Evolutionary conservation across 2,113 vertebrate species (phyloP).

Genomic region (Zingel zingel): DNA sequence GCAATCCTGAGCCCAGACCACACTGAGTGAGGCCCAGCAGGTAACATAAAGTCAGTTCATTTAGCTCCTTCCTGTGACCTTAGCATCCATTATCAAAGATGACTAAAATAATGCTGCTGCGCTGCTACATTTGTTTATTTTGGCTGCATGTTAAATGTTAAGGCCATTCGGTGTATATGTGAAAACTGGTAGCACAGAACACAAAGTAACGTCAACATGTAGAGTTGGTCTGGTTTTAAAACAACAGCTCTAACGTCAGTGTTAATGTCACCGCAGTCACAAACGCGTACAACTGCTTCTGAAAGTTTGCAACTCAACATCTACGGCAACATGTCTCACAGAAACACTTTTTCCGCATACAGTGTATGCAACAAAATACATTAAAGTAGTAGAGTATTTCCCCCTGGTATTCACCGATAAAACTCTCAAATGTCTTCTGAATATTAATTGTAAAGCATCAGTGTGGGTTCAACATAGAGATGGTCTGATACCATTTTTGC

Average conservation of each 20-base stretch:
- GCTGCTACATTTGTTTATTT: constrained; percentile 23
- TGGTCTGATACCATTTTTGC: too few relatives aligned
- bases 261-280: not conserved
- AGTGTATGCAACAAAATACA: too few relatives aligned
- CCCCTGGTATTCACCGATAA: too few relatives aligned
- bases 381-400: not conserved
- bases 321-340: not conserved
- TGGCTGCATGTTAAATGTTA: constrained; percentile 38
- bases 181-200: constrained; percentile 27
- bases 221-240: not conserved
- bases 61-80: constrained; percentile 39
- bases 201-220: constrained; percentile 31
- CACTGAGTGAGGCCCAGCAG: not conserved
- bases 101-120: not conserved
- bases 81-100: constrained; percentile 7
- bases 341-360: not conserved
- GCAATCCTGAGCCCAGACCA: not conserved
- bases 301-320: not conserved
- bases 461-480: not conserved
- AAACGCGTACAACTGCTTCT: not conserved
- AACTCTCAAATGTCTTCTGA: too few relatives aligned
- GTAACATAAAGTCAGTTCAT: not conserved
- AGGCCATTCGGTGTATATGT: not conserved
- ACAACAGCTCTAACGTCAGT: not conserved
- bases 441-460: not conserved